Conservation (phyloP, 2,113 vertebrate genomes). For the Micronisus gabar region DNA sequence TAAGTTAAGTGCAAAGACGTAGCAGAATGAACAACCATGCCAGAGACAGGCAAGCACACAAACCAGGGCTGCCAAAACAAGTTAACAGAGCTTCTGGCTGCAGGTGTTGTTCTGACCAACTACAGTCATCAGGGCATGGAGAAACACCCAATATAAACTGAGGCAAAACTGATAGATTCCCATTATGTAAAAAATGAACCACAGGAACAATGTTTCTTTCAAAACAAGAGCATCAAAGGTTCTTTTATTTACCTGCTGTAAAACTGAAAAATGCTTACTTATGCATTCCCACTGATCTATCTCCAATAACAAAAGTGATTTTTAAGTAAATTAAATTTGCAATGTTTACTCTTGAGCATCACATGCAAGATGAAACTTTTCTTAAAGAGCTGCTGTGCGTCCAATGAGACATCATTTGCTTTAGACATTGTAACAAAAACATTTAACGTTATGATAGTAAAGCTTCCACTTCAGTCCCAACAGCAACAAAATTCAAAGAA, state of each 20-base stretch:
- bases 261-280: background rate
- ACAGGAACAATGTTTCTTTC: background rate
- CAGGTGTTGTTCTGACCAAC: background rate
- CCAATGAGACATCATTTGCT: background rate
- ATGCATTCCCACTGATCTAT: background rate
- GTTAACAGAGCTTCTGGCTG: background rate
- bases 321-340: background rate
- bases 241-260: background rate
- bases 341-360: background rate
- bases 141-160: background rate
- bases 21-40: background rate
- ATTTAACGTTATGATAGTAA: background rate
- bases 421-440: background rate
- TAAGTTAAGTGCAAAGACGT: background rate
- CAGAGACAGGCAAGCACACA: background rate
- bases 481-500: background rate
- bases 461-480: background rate
- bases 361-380: background rate
- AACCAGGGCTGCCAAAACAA: background rate
- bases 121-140: background rate
- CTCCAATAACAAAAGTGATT: background rate
- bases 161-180: background rate
- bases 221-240: background rate
- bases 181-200: background rate
- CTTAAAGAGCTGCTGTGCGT: background rate